Evolutionary conservation across 2,888 invertebrate species (phyloP).

Genomic region (Mystacides longicornis): DNA sequence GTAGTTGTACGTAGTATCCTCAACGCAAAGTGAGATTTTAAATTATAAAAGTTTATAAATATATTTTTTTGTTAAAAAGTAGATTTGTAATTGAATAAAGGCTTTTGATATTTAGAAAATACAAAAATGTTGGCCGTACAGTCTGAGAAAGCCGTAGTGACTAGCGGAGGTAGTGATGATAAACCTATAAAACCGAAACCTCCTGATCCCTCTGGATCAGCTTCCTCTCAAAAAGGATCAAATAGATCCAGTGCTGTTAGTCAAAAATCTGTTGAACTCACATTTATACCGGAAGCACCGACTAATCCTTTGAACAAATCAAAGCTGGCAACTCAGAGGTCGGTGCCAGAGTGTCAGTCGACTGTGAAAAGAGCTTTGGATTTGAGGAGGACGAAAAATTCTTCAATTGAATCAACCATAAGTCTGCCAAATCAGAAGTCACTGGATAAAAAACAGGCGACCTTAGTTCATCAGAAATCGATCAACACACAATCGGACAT

Average conservation of each 20-base stretch:
- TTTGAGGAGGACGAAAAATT: conserved; percentile 46
- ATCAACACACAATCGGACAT: conserved; percentile 54
- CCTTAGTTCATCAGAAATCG: conserved; percentile 52
- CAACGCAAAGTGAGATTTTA: no score
- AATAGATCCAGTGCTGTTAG: conserved; percentile 55
- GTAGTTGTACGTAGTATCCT: no score
- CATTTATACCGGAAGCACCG: conserved; percentile 42
- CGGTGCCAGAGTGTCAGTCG: conserved; percentile 44
- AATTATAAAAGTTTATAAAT: no score
- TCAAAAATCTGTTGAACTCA: conserved; percentile 53
- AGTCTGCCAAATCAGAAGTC: conserved; percentile 49
- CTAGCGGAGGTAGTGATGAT: conserved; percentile 11
- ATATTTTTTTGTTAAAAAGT: no score
- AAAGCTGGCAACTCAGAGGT: conserved; percentile 43
- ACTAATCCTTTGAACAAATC: conserved; percentile 45
- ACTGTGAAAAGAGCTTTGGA: conserved; percentile 40
- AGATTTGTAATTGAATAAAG: not conserved
- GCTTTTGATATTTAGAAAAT: not conserved
- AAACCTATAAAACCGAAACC: conserved; percentile 12
- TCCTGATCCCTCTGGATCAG: conserved; percentile 29
- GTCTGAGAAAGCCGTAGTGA: conserved; percentile 34
- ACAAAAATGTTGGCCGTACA: conserved; percentile 44
- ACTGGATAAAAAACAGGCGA: conserved; percentile 46
- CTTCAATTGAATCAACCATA: conserved; percentile 47
- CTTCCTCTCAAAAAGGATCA: conserved; percentile 45